phyloP scores from a whole-genome alignment of 2,888 invertebrate species.

The Plemyria rubiginata region DNA sequence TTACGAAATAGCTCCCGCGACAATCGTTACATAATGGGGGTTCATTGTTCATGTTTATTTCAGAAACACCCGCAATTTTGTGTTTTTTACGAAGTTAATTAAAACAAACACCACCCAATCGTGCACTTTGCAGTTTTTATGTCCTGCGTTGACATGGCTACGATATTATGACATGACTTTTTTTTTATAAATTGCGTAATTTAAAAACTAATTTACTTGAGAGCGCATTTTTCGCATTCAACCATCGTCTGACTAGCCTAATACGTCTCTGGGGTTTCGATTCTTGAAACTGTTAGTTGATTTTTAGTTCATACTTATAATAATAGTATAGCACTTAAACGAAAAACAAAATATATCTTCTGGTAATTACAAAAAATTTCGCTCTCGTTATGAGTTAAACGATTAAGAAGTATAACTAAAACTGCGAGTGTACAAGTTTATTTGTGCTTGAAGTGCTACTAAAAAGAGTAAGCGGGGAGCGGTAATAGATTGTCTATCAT shows the following conservation, averaged over 20 bases:
- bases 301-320: no score
- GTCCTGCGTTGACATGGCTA: constrained; percentile 30
- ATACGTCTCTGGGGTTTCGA: no score
- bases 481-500: constrained; percentile 59
- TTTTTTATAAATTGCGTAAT: not conserved
- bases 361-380: no score
- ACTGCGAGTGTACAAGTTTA: no score
- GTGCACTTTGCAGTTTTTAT: constrained; percentile 38
- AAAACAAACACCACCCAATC: constrained; percentile 40
- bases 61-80: constrained; percentile 21
- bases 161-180: constrained; percentile 11
- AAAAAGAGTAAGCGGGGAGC: not conserved
- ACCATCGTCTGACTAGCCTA: no score
- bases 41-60: constrained; percentile 28
- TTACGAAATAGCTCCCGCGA: constrained; percentile 32
- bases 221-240: no score
- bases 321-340: no score
- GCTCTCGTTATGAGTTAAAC: no score
- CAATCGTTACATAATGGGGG: constrained; percentile 34
- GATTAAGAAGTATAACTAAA: no score
- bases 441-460: not conserved
- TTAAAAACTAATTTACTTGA: not conserved
- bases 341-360: no score
- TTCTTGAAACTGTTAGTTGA: no score
- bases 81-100: constrained; percentile 38